phyloP scores from a whole-genome alignment of 2,888 invertebrate species.

The Eristalis arbustorum region DNA sequence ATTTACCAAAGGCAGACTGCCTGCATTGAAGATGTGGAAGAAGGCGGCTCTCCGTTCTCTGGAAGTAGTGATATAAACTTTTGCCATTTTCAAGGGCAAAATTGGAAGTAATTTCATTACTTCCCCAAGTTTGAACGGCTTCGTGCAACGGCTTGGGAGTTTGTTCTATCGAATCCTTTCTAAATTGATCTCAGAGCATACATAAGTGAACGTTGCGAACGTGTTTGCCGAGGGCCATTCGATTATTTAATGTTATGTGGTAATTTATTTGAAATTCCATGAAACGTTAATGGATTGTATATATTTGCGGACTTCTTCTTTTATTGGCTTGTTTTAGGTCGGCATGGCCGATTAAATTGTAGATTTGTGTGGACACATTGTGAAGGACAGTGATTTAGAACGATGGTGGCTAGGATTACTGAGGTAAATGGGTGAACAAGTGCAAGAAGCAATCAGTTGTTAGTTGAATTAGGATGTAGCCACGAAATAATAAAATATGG shows the following conservation, averaged over 20 bases:
- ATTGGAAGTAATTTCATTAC: not conserved
- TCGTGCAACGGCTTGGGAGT: not conserved
- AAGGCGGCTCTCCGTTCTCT: not conserved
- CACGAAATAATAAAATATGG: too few relatives aligned
- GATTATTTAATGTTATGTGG: not conserved
- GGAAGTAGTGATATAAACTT: not conserved
- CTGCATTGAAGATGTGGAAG: not conserved
- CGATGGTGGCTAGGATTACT: not conserved
- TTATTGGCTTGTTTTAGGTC: not conserved
- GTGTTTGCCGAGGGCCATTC: not conserved
- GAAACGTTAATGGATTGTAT: not conserved
- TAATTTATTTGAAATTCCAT: not conserved
- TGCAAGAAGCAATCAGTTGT: not conserved
- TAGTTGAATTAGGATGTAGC: too few relatives aligned
- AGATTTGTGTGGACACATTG: not conserved
- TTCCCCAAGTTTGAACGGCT: not conserved
- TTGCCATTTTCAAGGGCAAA: not conserved
- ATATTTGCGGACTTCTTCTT: not conserved
- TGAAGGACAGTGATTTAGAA: not conserved
- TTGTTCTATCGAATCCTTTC: not conserved
- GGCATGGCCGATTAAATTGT: not conserved
- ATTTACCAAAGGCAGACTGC: not conserved
- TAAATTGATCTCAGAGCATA: not conserved
- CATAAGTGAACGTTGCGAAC: not conserved
- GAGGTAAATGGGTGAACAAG: not conserved